A percentile compares a stretch with the other conserved stretches of the same genome.
These are phyloP conservation scores for Myiozetetes cayanensis DNA, from an alignment of 2,113 vertebrate genomes.

Conservation along the genomic window DNA sequence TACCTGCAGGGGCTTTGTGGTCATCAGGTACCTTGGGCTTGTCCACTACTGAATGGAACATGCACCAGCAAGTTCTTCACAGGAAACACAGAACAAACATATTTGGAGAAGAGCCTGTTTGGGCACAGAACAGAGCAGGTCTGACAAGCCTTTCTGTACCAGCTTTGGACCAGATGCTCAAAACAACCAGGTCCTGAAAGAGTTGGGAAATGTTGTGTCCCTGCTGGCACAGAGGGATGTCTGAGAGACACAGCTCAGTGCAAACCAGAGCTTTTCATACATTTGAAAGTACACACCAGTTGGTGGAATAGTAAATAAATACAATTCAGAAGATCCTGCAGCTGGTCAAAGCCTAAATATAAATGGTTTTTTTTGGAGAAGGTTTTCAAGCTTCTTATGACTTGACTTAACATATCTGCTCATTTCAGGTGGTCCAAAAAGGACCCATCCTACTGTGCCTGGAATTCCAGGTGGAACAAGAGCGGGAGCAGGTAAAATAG, in stretches of 20 bases:
- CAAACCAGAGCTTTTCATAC: neutral
- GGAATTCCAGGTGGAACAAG: slow-evolving; percentile 96
- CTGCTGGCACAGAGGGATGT: neutral
- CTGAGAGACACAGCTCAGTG: neutral
- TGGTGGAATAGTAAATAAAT: neutral
- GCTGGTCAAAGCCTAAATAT: neutral
- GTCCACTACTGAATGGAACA: neutral
- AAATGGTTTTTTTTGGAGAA: neutral
- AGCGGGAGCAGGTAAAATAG: slow-evolving; percentile 96
- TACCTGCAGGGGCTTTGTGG: neutral
- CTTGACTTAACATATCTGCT: neutral
- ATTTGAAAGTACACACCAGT: neutral
- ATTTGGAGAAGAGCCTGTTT: neutral
- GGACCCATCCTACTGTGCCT: slow-evolving; percentile 89
- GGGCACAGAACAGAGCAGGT: neutral
- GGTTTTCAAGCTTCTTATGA: neutral
- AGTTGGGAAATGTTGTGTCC: neutral
- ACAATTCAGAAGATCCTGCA: neutral
- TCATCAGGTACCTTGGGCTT: neutral
- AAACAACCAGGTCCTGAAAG: neutral
- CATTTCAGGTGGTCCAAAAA: slow-evolving; percentile 85
- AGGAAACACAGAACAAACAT: neutral
- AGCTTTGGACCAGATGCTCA: neutral
- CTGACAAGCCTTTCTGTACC: neutral
- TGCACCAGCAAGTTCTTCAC: neutral